Conservation (phyloP, 1,140 invertebrate genomes). For the Trinorchestia longiramus region DNA sequence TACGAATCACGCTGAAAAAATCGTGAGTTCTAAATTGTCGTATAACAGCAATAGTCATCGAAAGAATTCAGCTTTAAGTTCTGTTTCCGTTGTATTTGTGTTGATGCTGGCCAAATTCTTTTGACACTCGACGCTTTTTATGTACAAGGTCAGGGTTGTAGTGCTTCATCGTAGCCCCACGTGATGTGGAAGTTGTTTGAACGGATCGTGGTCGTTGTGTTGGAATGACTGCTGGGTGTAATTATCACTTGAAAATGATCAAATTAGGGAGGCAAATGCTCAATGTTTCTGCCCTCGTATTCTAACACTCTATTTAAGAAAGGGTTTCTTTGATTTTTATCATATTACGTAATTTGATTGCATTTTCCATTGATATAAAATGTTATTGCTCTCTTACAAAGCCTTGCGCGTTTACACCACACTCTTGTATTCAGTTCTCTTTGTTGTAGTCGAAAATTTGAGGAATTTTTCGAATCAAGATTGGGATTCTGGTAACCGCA, state of each 20-base stretch:
- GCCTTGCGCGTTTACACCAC: background rate
- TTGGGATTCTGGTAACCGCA: background rate
- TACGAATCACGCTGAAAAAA: background rate
- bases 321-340: too few species aligned
- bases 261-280: background rate
- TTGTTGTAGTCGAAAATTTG: background rate
- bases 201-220: background rate
- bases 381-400: background rate
- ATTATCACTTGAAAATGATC: background rate
- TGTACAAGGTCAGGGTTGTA: background rate
- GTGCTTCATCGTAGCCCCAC: background rate
- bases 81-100: background rate
- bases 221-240: background rate
- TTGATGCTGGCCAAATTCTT: background rate
- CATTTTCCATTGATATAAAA: background rate
- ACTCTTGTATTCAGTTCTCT: too few species aligned
- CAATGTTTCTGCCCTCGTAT: background rate
- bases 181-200: background rate
- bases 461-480: background rate
- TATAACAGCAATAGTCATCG: background rate
- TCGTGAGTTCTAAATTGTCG: background rate
- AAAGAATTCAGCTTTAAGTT: background rate
- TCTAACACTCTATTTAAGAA: background rate
- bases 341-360: background rate
- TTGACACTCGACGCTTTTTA: background rate